Evolutionary conservation across 2,113 vertebrate species (phyloP).

Genomic region (Chionis minor): DNA sequence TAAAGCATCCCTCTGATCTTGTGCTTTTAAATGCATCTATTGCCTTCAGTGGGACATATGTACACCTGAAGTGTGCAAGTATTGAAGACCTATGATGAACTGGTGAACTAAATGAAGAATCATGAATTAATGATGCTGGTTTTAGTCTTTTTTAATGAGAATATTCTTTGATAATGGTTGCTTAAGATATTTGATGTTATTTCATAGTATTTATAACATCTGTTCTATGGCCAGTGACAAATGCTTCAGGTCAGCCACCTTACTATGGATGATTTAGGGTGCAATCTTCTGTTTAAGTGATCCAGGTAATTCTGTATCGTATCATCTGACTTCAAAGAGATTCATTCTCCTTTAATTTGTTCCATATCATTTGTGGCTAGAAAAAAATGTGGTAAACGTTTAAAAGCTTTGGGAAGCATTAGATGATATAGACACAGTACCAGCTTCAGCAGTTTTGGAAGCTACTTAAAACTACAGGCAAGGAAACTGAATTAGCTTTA

Average conservation of each 20-base stretch:
- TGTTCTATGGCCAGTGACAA: not conserved
- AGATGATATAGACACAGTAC: not conserved
- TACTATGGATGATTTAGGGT: not conserved
- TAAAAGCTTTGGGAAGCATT: not conserved
- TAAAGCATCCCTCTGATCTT: not conserved
- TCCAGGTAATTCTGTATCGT: not conserved
- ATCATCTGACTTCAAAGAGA: not conserved
- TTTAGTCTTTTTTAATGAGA: not conserved
- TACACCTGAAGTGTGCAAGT: fast-evolving
- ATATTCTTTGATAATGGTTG: not conserved
- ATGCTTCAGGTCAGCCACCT: not conserved
- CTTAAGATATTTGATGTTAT: not conserved
- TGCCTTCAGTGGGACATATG: not conserved
- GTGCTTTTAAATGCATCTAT: not conserved
- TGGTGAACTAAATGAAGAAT: not conserved
- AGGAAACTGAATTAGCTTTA: not conserved
- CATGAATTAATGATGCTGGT: not conserved
- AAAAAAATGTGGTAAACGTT: not conserved
- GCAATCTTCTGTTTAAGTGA: not conserved
- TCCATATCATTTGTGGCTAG: not conserved
- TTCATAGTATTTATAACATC: not conserved
- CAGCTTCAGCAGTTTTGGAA: not conserved
- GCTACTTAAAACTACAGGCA: not conserved
- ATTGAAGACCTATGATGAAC: not conserved
- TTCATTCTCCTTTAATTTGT: not conserved